Percentiles rank a stretch among this genome's conserved stretches.
These are phyloP conservation scores for Gisinianus flammeolus DNA, from an alignment of 2,888 invertebrate genomes.

Conservation along the genomic window DNA sequence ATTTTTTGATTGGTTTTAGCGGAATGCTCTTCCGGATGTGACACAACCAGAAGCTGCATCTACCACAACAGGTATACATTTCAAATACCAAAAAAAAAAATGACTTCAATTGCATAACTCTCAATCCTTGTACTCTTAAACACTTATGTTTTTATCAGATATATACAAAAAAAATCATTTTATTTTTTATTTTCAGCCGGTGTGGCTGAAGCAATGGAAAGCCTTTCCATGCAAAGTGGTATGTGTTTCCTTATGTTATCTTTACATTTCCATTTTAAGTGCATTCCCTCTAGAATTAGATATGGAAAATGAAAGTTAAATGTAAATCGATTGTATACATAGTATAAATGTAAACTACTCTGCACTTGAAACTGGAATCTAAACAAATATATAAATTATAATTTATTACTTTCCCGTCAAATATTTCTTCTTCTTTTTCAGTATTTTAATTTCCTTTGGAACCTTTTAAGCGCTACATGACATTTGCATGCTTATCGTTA, in stretches of 20 bases:
- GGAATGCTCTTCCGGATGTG: constrained; percentile 88
- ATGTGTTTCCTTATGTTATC: neutral
- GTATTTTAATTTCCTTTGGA: too few species aligned
- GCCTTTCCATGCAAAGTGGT: constrained; percentile 63
- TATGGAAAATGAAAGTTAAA: neutral
- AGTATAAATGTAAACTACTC: neutral
- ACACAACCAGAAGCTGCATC: constrained; percentile 74
- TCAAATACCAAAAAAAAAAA: too few species aligned
- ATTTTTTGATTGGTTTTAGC: too few species aligned
- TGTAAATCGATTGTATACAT: neutral
- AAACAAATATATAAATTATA: too few species aligned
- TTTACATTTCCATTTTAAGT: neutral
- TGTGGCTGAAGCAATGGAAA: constrained; percentile 76
- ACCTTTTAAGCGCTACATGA: too few species aligned
- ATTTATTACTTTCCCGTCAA: too few species aligned
- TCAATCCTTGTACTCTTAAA: neutral
- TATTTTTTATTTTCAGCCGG: too few species aligned
- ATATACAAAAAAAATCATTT: too few species aligned
- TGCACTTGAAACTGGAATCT: neutral
- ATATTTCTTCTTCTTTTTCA: too few species aligned
- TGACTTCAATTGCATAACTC: neutral
- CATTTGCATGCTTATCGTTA: too few species aligned
- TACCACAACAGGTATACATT: constrained; percentile 66
- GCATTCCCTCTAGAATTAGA: neutral
- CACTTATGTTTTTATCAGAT: too few species aligned